A percentile compares a stretch with the other conserved stretches of the same genome.
These are phyloP conservation scores for Bombus huntii DNA, from an alignment of 1,140 invertebrate genomes.

Conservation along the genomic window DNA sequence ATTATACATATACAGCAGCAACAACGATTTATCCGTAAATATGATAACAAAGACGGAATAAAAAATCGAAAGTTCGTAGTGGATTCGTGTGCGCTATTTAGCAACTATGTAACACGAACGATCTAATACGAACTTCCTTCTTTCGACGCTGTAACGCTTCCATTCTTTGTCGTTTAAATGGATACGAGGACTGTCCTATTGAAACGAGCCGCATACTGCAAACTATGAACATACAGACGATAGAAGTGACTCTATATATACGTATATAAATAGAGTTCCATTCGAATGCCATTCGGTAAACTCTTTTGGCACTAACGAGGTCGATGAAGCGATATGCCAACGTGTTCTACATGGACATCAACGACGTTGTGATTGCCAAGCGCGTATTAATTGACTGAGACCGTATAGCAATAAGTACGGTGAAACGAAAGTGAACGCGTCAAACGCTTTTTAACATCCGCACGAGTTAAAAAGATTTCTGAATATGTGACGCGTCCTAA, in stretches of 20 bases:
- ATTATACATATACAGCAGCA: no score
- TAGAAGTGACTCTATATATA: background rate
- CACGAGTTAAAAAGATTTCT: background rate
- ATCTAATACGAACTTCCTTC: constrained; percentile 5
- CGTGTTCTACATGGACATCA: background rate
- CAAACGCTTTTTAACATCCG: background rate
- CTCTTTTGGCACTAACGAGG: constrained; percentile 56
- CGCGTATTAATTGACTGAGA: background rate
- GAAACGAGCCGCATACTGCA: background rate
- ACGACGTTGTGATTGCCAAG: background rate
- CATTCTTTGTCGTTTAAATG: constrained; percentile 12
- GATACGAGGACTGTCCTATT: constrained; percentile 33
- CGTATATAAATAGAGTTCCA: background rate
- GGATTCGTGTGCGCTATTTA: background rate
- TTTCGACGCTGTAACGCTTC: background rate
- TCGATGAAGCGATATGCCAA: constrained; percentile 34
- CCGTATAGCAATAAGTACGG: background rate
- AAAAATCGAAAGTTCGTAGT: background rate
- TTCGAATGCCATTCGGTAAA: constrained; percentile 40
- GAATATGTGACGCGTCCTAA: background rate
- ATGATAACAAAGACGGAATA: background rate
- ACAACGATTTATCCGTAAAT: no score
- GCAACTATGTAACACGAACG: background rate
- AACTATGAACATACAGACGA: background rate
- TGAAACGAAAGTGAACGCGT: background rate